These are phyloP conservation scores for Sebastes minor DNA, from an alignment of 2,797 vertebrate genomes.

Conservation along the genomic window DNA sequence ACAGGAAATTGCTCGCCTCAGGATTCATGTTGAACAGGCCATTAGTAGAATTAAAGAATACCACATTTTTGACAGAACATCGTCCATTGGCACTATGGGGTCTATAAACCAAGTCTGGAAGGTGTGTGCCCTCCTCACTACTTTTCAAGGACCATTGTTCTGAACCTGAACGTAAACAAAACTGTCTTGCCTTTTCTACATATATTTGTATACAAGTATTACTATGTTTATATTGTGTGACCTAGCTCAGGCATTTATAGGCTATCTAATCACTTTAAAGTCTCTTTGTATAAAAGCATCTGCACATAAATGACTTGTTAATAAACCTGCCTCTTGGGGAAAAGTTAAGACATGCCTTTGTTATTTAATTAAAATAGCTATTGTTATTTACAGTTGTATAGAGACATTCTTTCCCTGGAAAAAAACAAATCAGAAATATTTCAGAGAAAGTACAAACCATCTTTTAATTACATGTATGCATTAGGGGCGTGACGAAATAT, in stretches of 20 bases:
- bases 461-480: not conserved
- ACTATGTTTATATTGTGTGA: not conserved
- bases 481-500: no score
- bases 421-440: not conserved
- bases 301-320: not conserved
- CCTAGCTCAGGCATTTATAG: not conserved
- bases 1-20: not conserved
- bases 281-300: not conserved
- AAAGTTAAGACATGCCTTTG: not conserved
- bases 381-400: not conserved
- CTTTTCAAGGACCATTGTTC: not conserved
- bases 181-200: not conserved
- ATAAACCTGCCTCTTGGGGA: not conserved
- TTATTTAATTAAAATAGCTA: not conserved
- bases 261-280: not conserved
- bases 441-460: not conserved
- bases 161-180: not conserved
- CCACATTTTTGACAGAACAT: not conserved
- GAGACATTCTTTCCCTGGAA: not conserved
- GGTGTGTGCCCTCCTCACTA: not conserved
- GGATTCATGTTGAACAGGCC: not conserved
- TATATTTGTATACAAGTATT: not conserved
- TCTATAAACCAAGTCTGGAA: not conserved
- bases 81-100: not conserved
- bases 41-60: not conserved